phyloP scores from a whole-genome alignment of 1,140 invertebrate species.

The Pachypsylla venusta region DNA sequence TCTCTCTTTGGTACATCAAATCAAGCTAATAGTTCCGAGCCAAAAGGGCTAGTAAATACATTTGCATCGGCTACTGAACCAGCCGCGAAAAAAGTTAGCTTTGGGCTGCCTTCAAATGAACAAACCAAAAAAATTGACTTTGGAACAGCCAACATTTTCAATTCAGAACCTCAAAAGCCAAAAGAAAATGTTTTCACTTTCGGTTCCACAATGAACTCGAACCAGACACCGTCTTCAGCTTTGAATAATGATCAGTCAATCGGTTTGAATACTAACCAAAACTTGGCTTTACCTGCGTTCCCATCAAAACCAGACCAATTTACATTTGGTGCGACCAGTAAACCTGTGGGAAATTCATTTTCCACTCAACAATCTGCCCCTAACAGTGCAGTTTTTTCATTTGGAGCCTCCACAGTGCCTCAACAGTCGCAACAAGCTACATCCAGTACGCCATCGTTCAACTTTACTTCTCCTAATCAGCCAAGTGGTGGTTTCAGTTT shows the following conservation, averaged over 20 bases:
- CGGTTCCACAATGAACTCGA: conserved; percentile 9
- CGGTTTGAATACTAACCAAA: conserved; percentile 7
- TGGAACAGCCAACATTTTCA: not conserved
- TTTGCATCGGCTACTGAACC: conserved; percentile 2
- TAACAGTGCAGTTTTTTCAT: conserved; percentile 12
- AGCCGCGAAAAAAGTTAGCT: not conserved
- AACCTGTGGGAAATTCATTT: conserved; percentile 15
- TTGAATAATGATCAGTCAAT: no score
- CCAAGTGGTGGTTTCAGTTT: not conserved
- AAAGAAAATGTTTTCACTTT: conserved; percentile 13
- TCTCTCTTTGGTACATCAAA: not conserved
- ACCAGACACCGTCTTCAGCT: conserved; percentile 14
- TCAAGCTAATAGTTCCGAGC: not conserved
- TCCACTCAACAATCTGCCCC: conserved; percentile 9
- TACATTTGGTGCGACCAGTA: conserved; percentile 14
- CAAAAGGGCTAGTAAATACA: not conserved
- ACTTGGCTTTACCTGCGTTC: conserved; percentile 13
- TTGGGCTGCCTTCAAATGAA: not conserved
- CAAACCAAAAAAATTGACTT: not conserved
- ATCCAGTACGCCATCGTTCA: conserved; percentile 1
- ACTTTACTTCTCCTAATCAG: not conserved
- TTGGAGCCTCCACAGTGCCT: conserved; percentile 13
- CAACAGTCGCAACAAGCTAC: not conserved
- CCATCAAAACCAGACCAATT: conserved; percentile 6
- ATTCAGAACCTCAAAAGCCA: not conserved